A percentile compares a stretch with the other conserved stretches of the same genome.
These are phyloP conservation scores for Bombus consobrinus DNA, from an alignment of 1,140 invertebrate species.

Conservation along the genomic window DNA sequence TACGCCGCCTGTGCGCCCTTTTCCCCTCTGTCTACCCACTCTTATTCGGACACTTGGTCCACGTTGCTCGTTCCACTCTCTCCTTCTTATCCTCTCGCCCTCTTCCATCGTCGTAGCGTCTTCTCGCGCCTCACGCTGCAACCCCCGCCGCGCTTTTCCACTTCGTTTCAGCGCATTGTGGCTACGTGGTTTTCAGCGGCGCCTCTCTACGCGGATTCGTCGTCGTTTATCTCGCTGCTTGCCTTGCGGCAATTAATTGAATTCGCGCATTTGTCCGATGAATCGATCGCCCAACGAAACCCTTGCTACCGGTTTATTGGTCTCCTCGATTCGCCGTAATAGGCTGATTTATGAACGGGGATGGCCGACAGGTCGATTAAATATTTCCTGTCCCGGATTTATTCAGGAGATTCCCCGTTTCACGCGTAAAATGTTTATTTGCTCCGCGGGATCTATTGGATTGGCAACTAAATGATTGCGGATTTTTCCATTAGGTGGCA, in stretches of 20 bases:
- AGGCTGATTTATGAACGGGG: neutral
- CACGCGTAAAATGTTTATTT: too few relatives aligned
- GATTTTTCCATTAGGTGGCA: accelerated
- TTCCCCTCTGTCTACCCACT: conserved; percentile 25
- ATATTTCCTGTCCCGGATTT: neutral
- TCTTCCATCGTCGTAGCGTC: neutral
- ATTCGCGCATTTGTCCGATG: neutral
- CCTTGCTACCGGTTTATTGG: neutral
- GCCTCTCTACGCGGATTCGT: neutral
- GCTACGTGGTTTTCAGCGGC: neutral
- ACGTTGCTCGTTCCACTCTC: neutral
- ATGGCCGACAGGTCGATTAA: neutral
- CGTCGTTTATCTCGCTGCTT: neutral
- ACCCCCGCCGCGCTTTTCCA: conserved; percentile 25
- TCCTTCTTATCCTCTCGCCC: neutral
- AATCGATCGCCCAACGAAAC: neutral
- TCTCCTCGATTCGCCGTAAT: neutral
- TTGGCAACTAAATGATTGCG: too few relatives aligned
- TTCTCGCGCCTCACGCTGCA: neutral
- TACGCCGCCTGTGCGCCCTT: conserved; percentile 19
- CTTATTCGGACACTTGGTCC: conserved; percentile 36
- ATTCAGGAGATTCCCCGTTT: neutral
- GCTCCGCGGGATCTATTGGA: too few relatives aligned
- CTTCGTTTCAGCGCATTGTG: conserved; percentile 39
- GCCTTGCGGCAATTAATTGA: neutral